Conservation (phyloP, 1,140 invertebrate species). For the Macrosteles quadrilineatus region DNA sequence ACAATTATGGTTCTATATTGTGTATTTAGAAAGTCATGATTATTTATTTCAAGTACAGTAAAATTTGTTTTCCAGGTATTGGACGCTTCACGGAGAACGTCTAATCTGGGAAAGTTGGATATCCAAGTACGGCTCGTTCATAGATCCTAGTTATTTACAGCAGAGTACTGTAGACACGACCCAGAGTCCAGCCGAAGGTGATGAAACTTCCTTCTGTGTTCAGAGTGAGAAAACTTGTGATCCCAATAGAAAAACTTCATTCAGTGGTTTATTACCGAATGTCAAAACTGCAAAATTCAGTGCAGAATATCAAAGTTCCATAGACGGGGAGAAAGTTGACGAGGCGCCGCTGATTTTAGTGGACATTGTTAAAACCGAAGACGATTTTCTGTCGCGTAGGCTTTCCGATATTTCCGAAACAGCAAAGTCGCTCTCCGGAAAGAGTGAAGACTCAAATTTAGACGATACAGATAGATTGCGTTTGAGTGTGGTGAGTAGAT, state of each 20-base stretch:
- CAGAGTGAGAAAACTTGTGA: conserved; percentile 18
- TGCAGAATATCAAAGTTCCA: conserved; percentile 44
- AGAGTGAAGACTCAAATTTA: conserved; percentile 58
- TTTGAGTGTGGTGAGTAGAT: conserved; percentile 59
- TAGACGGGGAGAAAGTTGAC: conserved; percentile 43
- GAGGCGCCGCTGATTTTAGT: conserved; percentile 40
- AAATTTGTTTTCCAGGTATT: no score
- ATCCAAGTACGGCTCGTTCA: conserved; percentile 76
- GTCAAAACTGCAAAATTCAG: conserved; percentile 46
- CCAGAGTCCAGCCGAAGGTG: conserved; percentile 17
- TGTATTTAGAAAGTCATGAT: no score
- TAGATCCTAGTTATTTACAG: conserved; percentile 67
- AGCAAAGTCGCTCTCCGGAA: conserved; percentile 56
- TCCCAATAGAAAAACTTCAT: conserved; percentile 32
- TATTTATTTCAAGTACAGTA: no score
- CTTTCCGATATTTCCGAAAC: conserved; percentile 50
- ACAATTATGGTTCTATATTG: no score
- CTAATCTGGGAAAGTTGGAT: conserved; percentile 83
- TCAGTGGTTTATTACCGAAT: conserved; percentile 41
- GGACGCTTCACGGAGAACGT: conserved; percentile 77
- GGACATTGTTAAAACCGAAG: conserved; percentile 38
- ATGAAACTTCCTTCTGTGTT: conserved; percentile 34
- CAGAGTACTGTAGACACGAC: neutral
- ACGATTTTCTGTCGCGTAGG: conserved; percentile 49
- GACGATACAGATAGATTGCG: conserved; percentile 61